Evolutionary conservation across 2,888 invertebrate genomes (phyloP), one percentile per base, ranked within the genome.

Genomic region (Parnassius orleans): DNA sequence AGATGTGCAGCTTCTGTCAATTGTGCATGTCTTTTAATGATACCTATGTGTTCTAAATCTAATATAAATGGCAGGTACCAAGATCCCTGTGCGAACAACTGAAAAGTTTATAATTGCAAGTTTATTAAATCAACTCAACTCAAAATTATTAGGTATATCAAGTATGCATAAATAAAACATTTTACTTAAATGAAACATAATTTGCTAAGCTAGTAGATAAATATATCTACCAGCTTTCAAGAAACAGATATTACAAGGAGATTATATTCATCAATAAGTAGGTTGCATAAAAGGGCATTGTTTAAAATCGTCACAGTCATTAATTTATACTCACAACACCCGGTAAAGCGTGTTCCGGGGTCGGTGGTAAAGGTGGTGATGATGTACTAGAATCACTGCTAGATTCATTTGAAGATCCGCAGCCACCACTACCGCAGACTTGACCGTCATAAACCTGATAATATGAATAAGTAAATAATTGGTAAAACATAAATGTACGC

Each of bases 361-460:
- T 97, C 72, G 96, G 96, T 0, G 96, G 95, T 78, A 96, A 94
- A 68, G 97, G 97, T 2, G 98, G 98, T 1, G 98, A 98, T 2
- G 97, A 97, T 2, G 97, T 96, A 62, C 98, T 98, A 71, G 98
- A 98, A 83, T 98, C 98, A 63, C 98, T 98, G 77, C 97, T 98
- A 61, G 98, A 97, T 80, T 98, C 99, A 60, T 91, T 92, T 5
- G 92, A 92, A 11, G 92, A 92, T 53, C 91, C 91, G 66, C 90
- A 90, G 2, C 90, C 90, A 12, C 90, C 90, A 67, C 90, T 90
- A 2, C 90, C 89, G 69, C 90, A 90, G 46, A 90, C 87, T 75
- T 88, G 90, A 1, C 90, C 89, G 66, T 91, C 90, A 66, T 87
- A 91, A 44, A 90, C 90, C 90, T 90, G 65, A 12, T 5, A 15